Conservation (phyloP, 2,888 invertebrate species). For the Embidobia sp. region DNA sequence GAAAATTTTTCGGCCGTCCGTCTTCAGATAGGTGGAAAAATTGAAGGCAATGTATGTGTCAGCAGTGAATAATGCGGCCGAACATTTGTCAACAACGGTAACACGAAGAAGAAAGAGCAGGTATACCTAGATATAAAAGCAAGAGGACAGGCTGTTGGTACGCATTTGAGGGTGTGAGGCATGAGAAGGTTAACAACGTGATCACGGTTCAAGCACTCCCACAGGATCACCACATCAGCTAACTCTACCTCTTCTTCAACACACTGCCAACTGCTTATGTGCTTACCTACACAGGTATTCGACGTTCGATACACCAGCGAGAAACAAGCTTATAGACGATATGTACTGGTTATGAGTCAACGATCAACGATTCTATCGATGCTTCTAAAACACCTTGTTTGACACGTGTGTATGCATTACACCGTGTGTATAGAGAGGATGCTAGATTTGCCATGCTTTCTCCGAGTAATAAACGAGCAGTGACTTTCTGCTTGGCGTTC, state of each 20-base stretch:
- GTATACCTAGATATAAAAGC: constrained; percentile 25
- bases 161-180: constrained; percentile 35
- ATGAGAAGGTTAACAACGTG: constrained; percentile 73
- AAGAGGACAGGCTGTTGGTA: constrained; percentile 32
- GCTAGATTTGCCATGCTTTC: constrained; percentile 12
- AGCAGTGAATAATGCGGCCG: constrained; percentile 40
- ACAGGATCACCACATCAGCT: constrained; percentile 71
- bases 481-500: constrained; percentile 22
- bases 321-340: constrained; percentile 42
- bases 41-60: constrained; percentile 44
- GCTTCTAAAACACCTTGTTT: constrained; percentile 52
- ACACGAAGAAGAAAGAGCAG: constrained; percentile 17
- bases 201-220: constrained; percentile 75
- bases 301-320: constrained; percentile 17
- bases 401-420: constrained; percentile 26
- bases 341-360: constrained; percentile 68
- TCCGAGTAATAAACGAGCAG: constrained; percentile 29
- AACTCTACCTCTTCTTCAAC: constrained; percentile 37
- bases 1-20: background rate
- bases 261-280: constrained; percentile 25
- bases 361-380: constrained; percentile 69
- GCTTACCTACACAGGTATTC: constrained; percentile 34
- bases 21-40: constrained; percentile 14
- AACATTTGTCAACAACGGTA: constrained; percentile 48
- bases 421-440: no score